phyloP scores from a whole-genome alignment of 2,113 vertebrate genomes.

The cattle (Bos taurus) region ARS-UCD2.0 NC_037329.1:89809001-89809500 shows the following conservation, averaged over 20 bases:
- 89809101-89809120: neutral
- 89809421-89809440: neutral
- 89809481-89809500: neutral
- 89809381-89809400: rapidly evolving
- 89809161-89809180: neutral
- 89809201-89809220: neutral
- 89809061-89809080: neutral
- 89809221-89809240: too few species aligned
- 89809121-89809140: neutral
- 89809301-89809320: neutral
- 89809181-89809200: neutral
- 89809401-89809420: neutral
- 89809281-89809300: neutral
- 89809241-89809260: neutral
- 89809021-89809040: neutral
- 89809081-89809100: neutral
- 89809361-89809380: neutral
- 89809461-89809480: neutral
- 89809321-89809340: neutral
- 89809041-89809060: neutral
- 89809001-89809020: neutral
- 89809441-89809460: neutral
- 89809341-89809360: rapidly evolving
- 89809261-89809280: neutral
- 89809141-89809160: neutral